These are phyloP conservation scores for Eupithecia centaureata DNA, from an alignment of 2,888 invertebrate species.

Conservation along the genomic window DNA sequence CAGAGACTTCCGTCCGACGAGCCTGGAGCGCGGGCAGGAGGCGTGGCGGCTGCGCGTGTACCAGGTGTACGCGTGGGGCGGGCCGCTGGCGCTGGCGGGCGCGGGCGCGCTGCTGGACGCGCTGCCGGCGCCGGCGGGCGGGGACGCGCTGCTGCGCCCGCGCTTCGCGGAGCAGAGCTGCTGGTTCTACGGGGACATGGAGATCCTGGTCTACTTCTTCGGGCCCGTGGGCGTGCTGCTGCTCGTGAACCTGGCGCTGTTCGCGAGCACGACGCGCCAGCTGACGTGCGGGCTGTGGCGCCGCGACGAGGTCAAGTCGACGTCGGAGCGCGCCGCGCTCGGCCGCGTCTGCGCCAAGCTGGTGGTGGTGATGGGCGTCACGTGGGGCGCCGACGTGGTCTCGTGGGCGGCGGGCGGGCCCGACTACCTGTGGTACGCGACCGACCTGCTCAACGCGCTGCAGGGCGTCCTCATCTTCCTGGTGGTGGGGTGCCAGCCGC, in stretches of 20 bases:
- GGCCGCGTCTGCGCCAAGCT: conserved; percentile 94
- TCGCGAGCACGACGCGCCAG: conserved; percentile 92
- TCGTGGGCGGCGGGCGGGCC: conserved; percentile 94
- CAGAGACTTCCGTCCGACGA: conserved; percentile 93
- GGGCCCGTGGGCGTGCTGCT: conserved; percentile 92
- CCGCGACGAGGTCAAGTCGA: conserved; percentile 93
- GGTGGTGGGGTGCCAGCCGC: conserved; percentile 95
- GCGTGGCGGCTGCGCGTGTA: conserved; percentile 90
- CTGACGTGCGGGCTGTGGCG: conserved; percentile 95
- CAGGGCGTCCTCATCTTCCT: conserved; percentile 95
- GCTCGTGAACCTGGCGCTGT: conserved; percentile 90
- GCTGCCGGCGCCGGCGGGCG: conserved; percentile 81
- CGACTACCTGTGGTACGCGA: conserved; percentile 91
- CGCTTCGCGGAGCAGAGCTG: conserved; percentile 91
- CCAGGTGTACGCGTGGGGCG: conserved; percentile 93
- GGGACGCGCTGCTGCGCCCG: conserved; percentile 87
- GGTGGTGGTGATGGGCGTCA: conserved; percentile 86
- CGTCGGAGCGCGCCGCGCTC: conserved; percentile 87
- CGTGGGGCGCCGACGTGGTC: conserved; percentile 89
- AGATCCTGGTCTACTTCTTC: conserved; percentile 93
- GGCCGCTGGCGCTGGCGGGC: conserved; percentile 89
- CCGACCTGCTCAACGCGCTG: conserved; percentile 92
- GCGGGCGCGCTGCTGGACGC: conserved; percentile 89
- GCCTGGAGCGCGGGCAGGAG: conserved; percentile 93
- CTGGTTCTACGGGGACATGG: conserved; percentile 93